These are phyloP conservation scores for Philereme vetulata DNA, from an alignment of 2,888 invertebrate species.

Conservation along the genomic window DNA sequence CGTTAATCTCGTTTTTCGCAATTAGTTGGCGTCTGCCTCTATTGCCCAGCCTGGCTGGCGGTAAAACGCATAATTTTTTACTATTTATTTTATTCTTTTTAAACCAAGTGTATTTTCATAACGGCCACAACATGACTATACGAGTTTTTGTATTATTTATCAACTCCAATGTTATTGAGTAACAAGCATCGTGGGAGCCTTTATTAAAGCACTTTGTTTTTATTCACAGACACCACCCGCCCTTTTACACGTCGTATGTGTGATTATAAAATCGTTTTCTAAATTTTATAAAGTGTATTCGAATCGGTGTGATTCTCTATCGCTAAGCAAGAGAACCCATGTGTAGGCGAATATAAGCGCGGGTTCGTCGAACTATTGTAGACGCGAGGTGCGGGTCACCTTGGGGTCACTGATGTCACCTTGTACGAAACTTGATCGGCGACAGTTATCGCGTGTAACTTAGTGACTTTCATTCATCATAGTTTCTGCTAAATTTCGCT, in stretches of 20 bases:
- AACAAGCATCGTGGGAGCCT: conserved; percentile 39
- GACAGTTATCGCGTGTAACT: conserved; percentile 66
- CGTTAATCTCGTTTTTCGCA: conserved; percentile 80
- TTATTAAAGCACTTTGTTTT: conserved; percentile 35
- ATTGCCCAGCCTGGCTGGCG: conserved; percentile 62
- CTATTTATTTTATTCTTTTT: conserved; percentile 60
- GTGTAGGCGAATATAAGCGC: conserved; percentile 47
- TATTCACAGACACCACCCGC: conserved; percentile 27
- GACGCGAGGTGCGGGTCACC: conserved; percentile 67
- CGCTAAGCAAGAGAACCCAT: conserved; percentile 37
- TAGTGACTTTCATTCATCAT: conserved; percentile 66
- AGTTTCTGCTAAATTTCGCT: conserved; percentile 45
- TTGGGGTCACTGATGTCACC: conserved; percentile 77
- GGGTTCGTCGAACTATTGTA: conserved; percentile 70
- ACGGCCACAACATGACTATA: conserved; percentile 46
- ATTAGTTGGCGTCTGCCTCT: conserved; percentile 73
- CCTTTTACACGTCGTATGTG: conserved; percentile 14
- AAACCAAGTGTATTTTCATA: conserved; percentile 56
- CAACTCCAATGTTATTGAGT: conserved; percentile 42
- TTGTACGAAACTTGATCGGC: conserved; percentile 77
- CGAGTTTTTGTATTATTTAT: conserved; percentile 48
- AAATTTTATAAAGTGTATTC: conserved; percentile 10
- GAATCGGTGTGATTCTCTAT: conserved; percentile 24
- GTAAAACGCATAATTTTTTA: conserved; percentile 64
- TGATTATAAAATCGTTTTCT: conserved; percentile 11